A percentile compares a stretch with the other conserved stretches of the same genome.
Evolutionary conservation across 2,113 vertebrate species (phyloP).

Genomic region (Conger conger): DNA sequence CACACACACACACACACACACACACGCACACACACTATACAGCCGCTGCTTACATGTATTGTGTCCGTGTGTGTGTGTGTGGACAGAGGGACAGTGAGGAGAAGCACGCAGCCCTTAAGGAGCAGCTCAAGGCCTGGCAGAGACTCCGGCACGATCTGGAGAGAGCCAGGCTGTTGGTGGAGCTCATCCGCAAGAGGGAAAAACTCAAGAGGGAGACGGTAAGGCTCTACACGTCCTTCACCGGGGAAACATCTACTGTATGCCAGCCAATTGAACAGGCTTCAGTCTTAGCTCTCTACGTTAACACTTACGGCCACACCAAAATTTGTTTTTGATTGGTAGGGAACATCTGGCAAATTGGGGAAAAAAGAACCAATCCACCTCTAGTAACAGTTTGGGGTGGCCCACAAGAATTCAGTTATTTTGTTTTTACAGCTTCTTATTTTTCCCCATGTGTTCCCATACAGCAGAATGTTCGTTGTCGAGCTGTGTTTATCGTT

Average conservation of each 20-base stretch:
- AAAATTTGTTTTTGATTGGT: too few species aligned
- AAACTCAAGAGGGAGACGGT: slow-evolving; percentile 98
- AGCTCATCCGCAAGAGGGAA: slow-evolving; percentile 96
- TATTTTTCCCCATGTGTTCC: too few species aligned
- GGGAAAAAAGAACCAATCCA: too few species aligned
- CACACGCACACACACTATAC: not conserved
- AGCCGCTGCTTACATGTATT: not conserved
- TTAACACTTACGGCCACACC: not conserved
- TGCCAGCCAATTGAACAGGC: too few species aligned
- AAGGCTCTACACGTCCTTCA: slow-evolving; percentile 40
- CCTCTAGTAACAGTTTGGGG: too few species aligned
- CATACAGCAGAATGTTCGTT: too few species aligned
- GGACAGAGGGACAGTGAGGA: slow-evolving; percentile 88
- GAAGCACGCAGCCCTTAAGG: slow-evolving; percentile 90
- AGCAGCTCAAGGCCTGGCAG: slow-evolving; percentile 98
- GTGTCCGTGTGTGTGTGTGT: slow-evolving; percentile 21
- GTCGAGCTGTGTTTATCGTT: not conserved
- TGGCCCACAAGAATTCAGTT: too few species aligned
- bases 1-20: not conserved
- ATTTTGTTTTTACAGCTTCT: too few species aligned
- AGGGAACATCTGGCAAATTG: too few species aligned
- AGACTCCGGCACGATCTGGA: slow-evolving; percentile 94
- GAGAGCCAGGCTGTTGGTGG: slow-evolving; percentile 91
- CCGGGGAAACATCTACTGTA: too few species aligned
- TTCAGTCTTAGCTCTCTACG: too few species aligned